phyloP scores from a whole-genome alignment of 2,797 vertebrate genomes.

The Morelia viridis region DNA sequence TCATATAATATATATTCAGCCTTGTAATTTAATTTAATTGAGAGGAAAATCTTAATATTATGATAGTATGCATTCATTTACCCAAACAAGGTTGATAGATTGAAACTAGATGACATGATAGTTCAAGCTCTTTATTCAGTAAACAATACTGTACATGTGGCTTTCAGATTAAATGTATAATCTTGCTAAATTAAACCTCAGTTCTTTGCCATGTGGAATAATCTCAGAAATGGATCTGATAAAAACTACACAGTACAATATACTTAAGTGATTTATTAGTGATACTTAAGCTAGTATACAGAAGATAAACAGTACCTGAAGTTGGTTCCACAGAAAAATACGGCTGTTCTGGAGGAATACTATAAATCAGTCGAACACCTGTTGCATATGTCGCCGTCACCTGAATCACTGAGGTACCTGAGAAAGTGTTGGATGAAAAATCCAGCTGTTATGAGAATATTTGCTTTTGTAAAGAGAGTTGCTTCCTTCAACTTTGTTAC shows the following conservation, averaged over 20 bases:
- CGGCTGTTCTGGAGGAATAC: slow-evolving; percentile 88
- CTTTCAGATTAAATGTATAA: background rate
- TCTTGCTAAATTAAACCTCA: background rate
- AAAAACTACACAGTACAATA: background rate
- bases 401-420: slow-evolving; percentile 89
- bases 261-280: background rate
- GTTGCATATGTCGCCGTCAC: slow-evolving; percentile 93
- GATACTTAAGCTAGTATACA: background rate
- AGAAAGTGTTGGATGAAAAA: slow-evolving; percentile 41
- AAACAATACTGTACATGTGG: background rate
- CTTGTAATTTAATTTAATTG: background rate
- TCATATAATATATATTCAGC: background rate
- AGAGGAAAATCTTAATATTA: background rate
- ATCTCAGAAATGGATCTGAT: background rate
- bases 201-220: background rate
- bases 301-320: slow-evolving; percentile 80
- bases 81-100: background rate
- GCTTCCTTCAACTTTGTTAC: background rate
- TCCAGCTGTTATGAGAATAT: background rate
- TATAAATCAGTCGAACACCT: slow-evolving; percentile 92
- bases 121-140: background rate
- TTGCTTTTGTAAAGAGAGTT: background rate
- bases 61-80: background rate
- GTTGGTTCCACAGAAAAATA: slow-evolving; percentile 96
- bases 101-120: background rate